phyloP scores from a whole-genome alignment of 2,113 vertebrate genomes.

The Danio rerio region GRCz12tu NC_133178.1:39754501-39755000 shows the following conservation, averaged over 20 bases:
- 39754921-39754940: too few relatives aligned
- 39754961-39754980: too few relatives aligned
- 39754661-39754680: constrained; percentile 80
- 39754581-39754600: constrained; percentile 94
- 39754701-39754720: constrained; percentile 99
- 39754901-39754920: too few relatives aligned
- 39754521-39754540: constrained; percentile 92
- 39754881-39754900: too few relatives aligned
- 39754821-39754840: background rate
- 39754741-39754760: constrained; percentile 98
- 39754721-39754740: constrained; percentile 94
- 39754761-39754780: constrained; percentile 98
- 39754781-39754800: constrained; percentile 65
- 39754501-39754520: constrained; percentile 40
- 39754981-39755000: too few relatives aligned
- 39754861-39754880: too few relatives aligned
- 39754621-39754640: background rate
- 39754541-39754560: constrained; percentile 97
- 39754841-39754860: background rate
- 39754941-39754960: too few relatives aligned
- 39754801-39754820: background rate
- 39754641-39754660: background rate
- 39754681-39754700: constrained; percentile 99
- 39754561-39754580: constrained; percentile 99
- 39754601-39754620: background rate